Evolutionary conservation across 2,888 invertebrate species (phyloP).

Genomic region (Syrphus vitripennis): DNA sequence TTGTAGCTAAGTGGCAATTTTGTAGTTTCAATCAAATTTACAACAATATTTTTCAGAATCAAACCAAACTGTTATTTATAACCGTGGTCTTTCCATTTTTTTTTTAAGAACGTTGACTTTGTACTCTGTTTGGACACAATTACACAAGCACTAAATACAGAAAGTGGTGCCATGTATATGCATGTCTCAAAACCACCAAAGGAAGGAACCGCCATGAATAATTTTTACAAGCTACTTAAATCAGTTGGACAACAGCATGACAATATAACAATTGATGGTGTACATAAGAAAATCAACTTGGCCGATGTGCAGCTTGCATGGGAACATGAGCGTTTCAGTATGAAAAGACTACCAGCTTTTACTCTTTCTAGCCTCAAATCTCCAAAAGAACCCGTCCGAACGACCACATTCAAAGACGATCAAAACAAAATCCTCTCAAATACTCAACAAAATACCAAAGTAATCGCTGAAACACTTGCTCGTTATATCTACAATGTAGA

Average conservation of each 20-base stretch:
- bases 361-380: slow-evolving; percentile 90
- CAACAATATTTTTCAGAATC: no score
- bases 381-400: slow-evolving; percentile 77
- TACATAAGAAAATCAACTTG: slow-evolving; percentile 98
- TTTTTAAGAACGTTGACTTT: slow-evolving; percentile 91
- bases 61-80: no score
- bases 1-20: no score
- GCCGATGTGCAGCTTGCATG: slow-evolving; percentile 95
- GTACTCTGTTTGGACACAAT: slow-evolving; percentile 95
- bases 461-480: slow-evolving; percentile 92
- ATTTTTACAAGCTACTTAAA: slow-evolving; percentile 86
- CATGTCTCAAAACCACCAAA: slow-evolving; percentile 98
- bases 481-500: slow-evolving; percentile 90
- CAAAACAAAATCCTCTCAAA: slow-evolving; percentile 74
- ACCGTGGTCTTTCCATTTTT: no score
- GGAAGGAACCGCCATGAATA: slow-evolving; percentile 89
- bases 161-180: slow-evolving; percentile 84
- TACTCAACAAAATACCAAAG: slow-evolving; percentile 84
- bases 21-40: no score
- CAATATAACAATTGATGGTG: slow-evolving; percentile 84
- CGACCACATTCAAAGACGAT: slow-evolving; percentile 78
- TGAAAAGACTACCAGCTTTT: slow-evolving; percentile 94
- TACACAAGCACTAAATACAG: slow-evolving; percentile 82
- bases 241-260: slow-evolving; percentile 82
- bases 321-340: slow-evolving; percentile 98